These are phyloP conservation scores for Pipistrellus pipistrellus DNA, from an alignment of 2,797 vertebrate species.

Conservation along the genomic window DNA sequence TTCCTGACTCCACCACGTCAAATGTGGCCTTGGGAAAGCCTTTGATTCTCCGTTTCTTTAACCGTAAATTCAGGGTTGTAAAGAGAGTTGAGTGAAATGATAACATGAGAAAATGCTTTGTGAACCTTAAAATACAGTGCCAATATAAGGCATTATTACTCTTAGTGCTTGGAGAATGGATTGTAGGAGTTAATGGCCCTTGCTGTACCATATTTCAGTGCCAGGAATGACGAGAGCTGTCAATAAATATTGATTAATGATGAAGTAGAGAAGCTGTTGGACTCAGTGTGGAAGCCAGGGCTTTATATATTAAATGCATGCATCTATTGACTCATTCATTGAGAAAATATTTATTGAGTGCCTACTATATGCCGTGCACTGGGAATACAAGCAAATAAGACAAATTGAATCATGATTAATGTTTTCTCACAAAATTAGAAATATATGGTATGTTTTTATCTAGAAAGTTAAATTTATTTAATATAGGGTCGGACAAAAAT, in stretches of 20 bases:
- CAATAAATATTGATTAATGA: constrained; percentile 59
- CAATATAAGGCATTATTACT: neutral
- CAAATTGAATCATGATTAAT: neutral
- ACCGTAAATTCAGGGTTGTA: neutral
- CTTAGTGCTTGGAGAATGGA: neutral
- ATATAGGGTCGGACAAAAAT: neutral
- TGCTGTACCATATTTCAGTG: constrained; percentile 44
- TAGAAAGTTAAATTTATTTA: constrained; percentile 33
- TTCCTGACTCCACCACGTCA: neutral
- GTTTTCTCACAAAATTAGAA: neutral
- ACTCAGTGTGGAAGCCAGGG: constrained; percentile 19
- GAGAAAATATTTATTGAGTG: constrained; percentile 62
- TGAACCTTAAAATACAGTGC: constrained; percentile 37
- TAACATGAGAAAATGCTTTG: constrained; percentile 17
- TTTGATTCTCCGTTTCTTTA: constrained; percentile 25
- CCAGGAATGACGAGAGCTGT: constrained; percentile 43
- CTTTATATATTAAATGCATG: constrained; percentile 67
- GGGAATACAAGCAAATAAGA: neutral
- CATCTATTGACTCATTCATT: constrained; percentile 33
- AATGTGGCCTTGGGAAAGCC: neutral
- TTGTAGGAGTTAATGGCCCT: constrained; percentile 66
- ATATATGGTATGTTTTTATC: constrained; percentile 28
- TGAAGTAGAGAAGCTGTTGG: constrained; percentile 36
- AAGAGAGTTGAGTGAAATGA: constrained; percentile 44
- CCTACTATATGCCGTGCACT: neutral